Base-by-base conservation (phyloP, 2,888 invertebrate species). In the Ormyrus labotus region DNA sequence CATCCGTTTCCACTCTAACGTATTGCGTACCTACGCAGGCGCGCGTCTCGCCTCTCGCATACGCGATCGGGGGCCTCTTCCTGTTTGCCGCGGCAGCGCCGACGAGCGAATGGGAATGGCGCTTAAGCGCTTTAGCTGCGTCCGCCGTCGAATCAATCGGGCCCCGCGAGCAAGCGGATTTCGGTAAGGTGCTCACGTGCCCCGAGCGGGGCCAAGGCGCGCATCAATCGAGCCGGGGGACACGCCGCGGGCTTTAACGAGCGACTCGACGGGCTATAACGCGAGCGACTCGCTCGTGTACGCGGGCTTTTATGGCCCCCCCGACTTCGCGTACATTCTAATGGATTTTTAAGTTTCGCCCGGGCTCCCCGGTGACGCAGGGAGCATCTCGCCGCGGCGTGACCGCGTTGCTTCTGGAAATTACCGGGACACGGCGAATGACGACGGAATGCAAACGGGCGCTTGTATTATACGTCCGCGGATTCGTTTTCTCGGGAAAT, bases 131-230 rank as follows among this genome's bases (percentile, higher is more conserved):
- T n/a, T n/a, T n/a, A n/a, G 64, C 11, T 0, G 19, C 9, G 45
- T 45, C n/a, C 48, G n/a, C 53, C 13, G 51, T 63, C 61, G 73
- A 79, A 79, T 79, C 79, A 74, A 79, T 79, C 79, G 58, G 34
- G 19, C 55, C 11, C 11, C 9, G 55, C 51, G 7, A 13, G 55
- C 51, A 5, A 13, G 19, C n/a, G 72, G 67, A 61, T 80, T 80
- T 80, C 75, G 80, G 80, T 80, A 80, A 80, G 51, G 75, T 76
- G 45, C 61, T 80, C 80, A 80, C 80, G 80, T 76, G 75, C 19
- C 19, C 19, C 19, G 19, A 1, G 1, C 19, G 19, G 19, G 19
- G 19, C 34, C 60, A 51, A 65, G 45, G 11, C 61, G 55, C 61
- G 55, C 61, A 67, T 34, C 53, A 73, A 60, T 13, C 8, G 57